Evolutionary conservation across 1,140 invertebrate genomes (phyloP).

Genomic region (Saxidomus purpurata): DNA sequence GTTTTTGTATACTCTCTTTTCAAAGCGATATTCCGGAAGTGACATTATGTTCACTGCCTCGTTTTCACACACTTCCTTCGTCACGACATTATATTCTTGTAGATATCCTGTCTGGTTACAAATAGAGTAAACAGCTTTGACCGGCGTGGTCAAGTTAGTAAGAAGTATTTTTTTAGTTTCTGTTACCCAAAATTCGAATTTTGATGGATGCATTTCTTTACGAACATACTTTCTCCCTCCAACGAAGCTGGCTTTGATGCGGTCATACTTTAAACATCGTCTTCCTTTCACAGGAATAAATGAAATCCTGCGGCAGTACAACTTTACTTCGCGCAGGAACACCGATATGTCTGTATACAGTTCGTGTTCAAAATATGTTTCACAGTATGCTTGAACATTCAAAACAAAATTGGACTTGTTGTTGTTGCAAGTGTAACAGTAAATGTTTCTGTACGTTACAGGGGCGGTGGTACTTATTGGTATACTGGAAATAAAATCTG

Average conservation of each 20-base stretch:
- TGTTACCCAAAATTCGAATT: not conserved
- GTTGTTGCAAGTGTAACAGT: conserved; percentile 24
- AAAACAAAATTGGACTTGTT: not conserved
- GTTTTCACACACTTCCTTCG: not conserved
- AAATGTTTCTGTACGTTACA: conserved; percentile 32
- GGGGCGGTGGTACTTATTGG: not conserved
- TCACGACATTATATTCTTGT: not conserved
- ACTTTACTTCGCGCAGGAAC: not conserved
- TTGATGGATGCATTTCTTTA: not conserved
- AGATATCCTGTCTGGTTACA: not conserved
- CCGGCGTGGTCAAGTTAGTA: too few species aligned
- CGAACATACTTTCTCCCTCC: not conserved
- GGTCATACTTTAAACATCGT: not conserved
- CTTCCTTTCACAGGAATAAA: not conserved
- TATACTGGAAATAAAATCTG: not conserved
- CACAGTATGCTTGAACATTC: not conserved
- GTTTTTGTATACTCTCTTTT: not conserved
- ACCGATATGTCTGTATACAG: not conserved
- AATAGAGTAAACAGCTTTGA: not conserved
- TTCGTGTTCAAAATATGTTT: not conserved
- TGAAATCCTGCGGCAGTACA: not conserved
- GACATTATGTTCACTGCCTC: not conserved
- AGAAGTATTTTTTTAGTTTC: not conserved
- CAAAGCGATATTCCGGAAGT: not conserved
- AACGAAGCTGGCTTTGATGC: not conserved